Conservation (phyloP, 2,113 vertebrate species). For the Bubo bubo region DNA sequence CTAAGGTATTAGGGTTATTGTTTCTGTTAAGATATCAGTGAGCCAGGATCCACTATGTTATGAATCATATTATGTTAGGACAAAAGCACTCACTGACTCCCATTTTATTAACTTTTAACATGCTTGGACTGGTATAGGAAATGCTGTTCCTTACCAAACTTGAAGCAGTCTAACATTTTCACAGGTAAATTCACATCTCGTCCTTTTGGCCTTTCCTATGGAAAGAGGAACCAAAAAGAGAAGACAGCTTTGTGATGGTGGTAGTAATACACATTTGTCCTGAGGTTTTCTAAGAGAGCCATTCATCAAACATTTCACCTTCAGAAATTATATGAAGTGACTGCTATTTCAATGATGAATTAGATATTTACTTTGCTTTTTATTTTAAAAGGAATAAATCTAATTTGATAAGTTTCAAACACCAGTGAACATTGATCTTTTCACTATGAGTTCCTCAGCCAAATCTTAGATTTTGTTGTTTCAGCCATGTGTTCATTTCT, state of each 20-base stretch:
- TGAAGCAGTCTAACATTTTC: background rate
- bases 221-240: background rate
- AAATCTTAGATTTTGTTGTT: slow-evolving; percentile 31
- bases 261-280: background rate
- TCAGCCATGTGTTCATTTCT: slow-evolving; percentile 37
- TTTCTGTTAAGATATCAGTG: background rate
- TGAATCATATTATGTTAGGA: background rate
- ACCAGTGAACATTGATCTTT: background rate
- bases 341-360: background rate
- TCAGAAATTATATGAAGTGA: background rate
- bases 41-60: background rate
- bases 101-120: background rate
- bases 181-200: background rate
- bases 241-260: background rate
- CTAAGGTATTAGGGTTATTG: background rate
- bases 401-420: background rate
- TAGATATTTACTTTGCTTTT: background rate
- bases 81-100: background rate
- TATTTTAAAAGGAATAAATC: background rate
- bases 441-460: background rate
- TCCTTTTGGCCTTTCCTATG: background rate
- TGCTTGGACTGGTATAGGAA: background rate
- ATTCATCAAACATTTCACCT: background rate
- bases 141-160: background rate
- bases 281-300: background rate